These are phyloP conservation scores for Lepidothrix coronata DNA, from an alignment of 2,113 vertebrate genomes.

Conservation along the genomic window DNA sequence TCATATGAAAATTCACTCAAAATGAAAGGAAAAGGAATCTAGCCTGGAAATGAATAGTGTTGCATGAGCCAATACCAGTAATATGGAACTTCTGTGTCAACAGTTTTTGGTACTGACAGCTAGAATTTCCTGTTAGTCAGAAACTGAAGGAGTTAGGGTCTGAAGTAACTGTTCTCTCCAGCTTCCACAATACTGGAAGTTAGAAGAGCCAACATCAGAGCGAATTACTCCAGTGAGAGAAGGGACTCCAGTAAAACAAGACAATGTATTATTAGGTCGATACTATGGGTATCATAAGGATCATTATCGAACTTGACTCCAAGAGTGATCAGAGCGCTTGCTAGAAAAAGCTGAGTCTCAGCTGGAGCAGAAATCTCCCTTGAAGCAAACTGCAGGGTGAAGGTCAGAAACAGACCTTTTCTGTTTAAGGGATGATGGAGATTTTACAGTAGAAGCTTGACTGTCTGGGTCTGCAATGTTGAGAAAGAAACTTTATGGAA, in stretches of 20 bases:
- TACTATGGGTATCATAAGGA: neutral
- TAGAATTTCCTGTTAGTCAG: neutral
- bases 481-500: conserved; percentile 30
- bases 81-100: neutral
- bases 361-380: conserved; percentile 7
- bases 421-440: neutral
- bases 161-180: neutral
- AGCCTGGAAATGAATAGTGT: neutral
- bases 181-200: neutral
- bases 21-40: neutral
- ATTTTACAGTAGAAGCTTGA: neutral
- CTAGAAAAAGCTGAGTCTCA: conserved; percentile 11
- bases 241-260: conserved; percentile 13
- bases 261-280: neutral
- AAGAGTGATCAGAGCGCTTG: neutral
- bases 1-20: neutral
- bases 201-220: neutral
- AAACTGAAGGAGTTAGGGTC: neutral
- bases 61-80: neutral
- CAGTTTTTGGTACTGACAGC: neutral
- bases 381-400: conserved; percentile 11
- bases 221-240: neutral
- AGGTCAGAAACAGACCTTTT: conserved; percentile 26
- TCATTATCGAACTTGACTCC: conserved; percentile 22
- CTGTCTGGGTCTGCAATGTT: conserved; percentile 1